Conservation (phyloP, 2,113 vertebrate genomes). For the Varanus komodoensis region DNA sequence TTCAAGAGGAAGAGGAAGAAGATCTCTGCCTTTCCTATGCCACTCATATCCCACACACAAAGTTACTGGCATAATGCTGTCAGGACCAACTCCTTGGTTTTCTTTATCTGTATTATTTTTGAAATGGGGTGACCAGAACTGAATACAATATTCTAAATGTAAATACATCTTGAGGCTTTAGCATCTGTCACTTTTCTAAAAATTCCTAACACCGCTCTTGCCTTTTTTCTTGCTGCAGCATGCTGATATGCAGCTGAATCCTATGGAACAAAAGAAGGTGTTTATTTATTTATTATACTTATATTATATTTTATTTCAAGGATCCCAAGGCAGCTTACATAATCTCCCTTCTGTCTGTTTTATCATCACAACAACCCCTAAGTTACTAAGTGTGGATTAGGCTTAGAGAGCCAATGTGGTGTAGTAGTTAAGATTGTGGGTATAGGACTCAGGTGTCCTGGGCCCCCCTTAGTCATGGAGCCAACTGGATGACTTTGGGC, state of each 20-base stretch:
- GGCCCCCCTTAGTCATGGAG: too few species aligned
- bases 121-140: neutral
- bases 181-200: neutral
- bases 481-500: too few species aligned
- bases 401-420: too few species aligned
- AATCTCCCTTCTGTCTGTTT: too few species aligned
- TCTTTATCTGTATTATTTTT: neutral
- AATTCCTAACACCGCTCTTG: neutral
- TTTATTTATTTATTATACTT: too few species aligned
- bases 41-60: neutral
- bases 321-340: too few species aligned
- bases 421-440: too few species aligned
- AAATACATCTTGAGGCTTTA: neutral
- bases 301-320: too few species aligned
- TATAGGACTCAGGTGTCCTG: too few species aligned
- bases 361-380: too few species aligned
- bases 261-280: too few species aligned
- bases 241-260: neutral
- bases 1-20: neutral
- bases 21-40: neutral
- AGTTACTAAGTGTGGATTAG: too few species aligned
- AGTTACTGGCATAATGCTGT: neutral
- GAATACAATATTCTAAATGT: neutral
- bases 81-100: neutral
- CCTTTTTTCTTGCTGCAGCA: neutral